These are phyloP conservation scores for Megalonaias nervosa DNA, from an alignment of 1,140 invertebrate species.

Conservation along the genomic window DNA sequence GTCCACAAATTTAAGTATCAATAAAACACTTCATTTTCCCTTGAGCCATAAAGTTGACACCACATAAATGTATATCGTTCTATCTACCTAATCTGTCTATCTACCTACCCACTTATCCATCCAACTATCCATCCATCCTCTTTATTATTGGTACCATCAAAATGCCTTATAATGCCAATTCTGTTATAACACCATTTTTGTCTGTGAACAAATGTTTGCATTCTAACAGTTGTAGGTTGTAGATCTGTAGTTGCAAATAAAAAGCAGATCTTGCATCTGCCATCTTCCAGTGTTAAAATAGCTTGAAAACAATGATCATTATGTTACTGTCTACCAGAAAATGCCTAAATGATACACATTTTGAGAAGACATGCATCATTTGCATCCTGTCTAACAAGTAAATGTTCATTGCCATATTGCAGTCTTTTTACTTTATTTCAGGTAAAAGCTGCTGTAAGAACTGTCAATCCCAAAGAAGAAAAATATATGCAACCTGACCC, in stretches of 20 bases:
- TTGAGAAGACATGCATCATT: no score
- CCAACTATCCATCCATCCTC: neutral
- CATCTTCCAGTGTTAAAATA: no score
- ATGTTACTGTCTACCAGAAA: no score
- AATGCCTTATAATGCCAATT: neutral
- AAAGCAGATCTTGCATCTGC: no score
- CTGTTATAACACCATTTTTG: neutral
- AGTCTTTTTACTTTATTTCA: constrained; percentile 59
- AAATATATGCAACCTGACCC: constrained; percentile 95
- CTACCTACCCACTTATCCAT: neutral
- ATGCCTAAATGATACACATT: no score
- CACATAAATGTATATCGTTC: neutral
- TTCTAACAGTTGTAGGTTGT: neutral
- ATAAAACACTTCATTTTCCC: no score
- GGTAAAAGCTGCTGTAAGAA: constrained; percentile 90
- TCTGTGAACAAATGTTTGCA: neutral
- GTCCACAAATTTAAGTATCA: no score
- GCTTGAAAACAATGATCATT: no score
- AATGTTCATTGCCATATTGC: no score
- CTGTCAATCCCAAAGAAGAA: constrained; percentile 95
- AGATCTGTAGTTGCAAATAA: neutral
- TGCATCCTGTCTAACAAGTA: no score
- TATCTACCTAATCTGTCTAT: neutral
- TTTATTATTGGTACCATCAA: neutral
- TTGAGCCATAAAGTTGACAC: no score